A percentile compares a stretch with the other conserved stretches of the same genome.
Evolutionary conservation across 2,888 invertebrate genomes (phyloP).

Genomic region (Noctua pronuba): DNA sequence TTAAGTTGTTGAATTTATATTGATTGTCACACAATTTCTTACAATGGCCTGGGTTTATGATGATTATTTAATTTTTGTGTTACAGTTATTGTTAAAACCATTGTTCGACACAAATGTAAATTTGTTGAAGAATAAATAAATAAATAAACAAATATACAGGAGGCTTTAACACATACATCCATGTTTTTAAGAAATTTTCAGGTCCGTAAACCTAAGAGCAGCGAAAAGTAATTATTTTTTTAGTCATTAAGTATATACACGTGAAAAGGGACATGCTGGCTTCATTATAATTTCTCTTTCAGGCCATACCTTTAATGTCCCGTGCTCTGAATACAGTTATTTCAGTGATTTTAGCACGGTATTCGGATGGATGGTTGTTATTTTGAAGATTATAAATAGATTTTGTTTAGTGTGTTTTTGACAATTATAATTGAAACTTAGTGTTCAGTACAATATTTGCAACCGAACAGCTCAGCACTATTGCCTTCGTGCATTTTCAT

Average conservation of each 20-base stretch:
- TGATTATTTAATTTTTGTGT: too few species aligned
- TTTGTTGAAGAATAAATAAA: too few species aligned
- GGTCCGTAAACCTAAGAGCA: slow-evolving; percentile 35
- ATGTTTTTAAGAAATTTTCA: slow-evolving; percentile 20
- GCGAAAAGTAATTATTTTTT: slow-evolving; percentile 64
- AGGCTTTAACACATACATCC: neutral
- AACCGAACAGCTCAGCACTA: too few species aligned
- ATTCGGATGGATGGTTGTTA: neutral
- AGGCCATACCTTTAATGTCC: slow-evolving; percentile 36
- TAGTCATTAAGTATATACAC: slow-evolving; percentile 44
- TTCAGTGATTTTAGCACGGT: slow-evolving; percentile 43
- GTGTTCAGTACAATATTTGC: too few species aligned
- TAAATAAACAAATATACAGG: neutral
- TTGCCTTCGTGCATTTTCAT: too few species aligned
- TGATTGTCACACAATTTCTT: neutral
- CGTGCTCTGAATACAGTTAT: slow-evolving; percentile 40
- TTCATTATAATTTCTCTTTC: slow-evolving; percentile 67
- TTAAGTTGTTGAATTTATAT: neutral
- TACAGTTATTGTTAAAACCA: too few species aligned
- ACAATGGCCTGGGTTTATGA: too few species aligned
- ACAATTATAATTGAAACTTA: neutral
- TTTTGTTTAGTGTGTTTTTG: neutral
- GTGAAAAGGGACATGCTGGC: slow-evolving; percentile 45
- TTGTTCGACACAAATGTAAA: too few species aligned
- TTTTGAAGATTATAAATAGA: neutral